These are phyloP conservation scores for Ophioninae sp. DNA, from an alignment of 2,888 invertebrate species.

Conservation along the genomic window DNA sequence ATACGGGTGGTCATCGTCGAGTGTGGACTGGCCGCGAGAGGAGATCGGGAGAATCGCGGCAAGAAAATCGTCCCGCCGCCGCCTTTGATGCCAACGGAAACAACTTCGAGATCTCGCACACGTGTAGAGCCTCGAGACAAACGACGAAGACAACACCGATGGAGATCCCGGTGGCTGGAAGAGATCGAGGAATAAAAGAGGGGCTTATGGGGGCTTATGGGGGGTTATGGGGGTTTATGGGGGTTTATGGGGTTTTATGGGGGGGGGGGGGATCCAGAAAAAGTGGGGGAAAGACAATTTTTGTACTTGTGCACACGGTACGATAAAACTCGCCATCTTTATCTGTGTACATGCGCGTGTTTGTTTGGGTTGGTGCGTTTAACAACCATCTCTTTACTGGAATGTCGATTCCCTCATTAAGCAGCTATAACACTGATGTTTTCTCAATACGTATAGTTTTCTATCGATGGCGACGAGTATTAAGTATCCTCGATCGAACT, in stretches of 20 bases:
- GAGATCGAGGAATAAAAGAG: too few relatives aligned
- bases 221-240: too few relatives aligned
- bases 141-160: constrained; percentile 43
- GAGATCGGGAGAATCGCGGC: constrained; percentile 53
- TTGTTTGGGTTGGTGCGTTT: constrained; percentile 31
- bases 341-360: constrained; percentile 45
- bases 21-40: constrained; percentile 27
- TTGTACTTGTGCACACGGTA: neutral
- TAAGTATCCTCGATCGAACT: too few relatives aligned
- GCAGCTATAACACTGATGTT: constrained; percentile 67
- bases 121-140: neutral
- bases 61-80: constrained; percentile 68
- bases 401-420: constrained; percentile 72
- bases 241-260: neutral
- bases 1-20: constrained; percentile 68
- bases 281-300: constrained; percentile 36
- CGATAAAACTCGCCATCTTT: constrained; percentile 62
- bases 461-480: too few relatives aligned
- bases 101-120: constrained; percentile 23
- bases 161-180: constrained; percentile 7
- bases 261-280: constrained; percentile 8
- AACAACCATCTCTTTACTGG: constrained; percentile 57
- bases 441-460: constrained; percentile 52
- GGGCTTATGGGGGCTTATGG: too few relatives aligned
- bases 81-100: constrained; percentile 68